Conservation (phyloP, 2,888 invertebrate genomes). For the Dicranocentrus wangi region DNA sequence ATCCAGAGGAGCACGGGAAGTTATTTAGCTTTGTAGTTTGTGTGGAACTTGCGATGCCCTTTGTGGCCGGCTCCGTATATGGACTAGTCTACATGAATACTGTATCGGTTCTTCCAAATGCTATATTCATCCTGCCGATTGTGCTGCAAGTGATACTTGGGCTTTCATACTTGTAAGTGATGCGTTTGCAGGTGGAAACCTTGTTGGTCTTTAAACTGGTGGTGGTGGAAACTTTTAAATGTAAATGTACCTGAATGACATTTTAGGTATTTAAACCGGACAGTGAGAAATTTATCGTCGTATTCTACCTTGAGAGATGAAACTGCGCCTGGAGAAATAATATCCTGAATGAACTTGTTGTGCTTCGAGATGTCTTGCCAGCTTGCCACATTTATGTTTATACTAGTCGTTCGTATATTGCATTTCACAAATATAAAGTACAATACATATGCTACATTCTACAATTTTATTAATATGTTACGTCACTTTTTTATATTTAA, state of each 20-base stretch:
- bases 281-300: conserved; percentile 26
- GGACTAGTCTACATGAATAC: conserved; percentile 80
- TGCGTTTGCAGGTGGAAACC: too few species aligned
- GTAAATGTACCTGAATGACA: too few species aligned
- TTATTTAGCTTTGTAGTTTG: conserved; percentile 75
- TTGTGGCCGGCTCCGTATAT: conserved; percentile 80
- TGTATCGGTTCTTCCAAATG: conserved; percentile 78
- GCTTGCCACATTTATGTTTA: too few species aligned
- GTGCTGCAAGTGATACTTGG: conserved; percentile 73
- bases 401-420: too few species aligned
- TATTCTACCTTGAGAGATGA: conserved; percentile 42
- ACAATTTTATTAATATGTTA: too few species aligned
- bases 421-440: too few species aligned
- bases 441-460: too few species aligned
- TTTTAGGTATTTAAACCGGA: conserved; percentile 40
- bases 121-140: conserved; percentile 79
- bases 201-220: too few species aligned
- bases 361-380: too few species aligned
- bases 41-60: conserved; percentile 80
- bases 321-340: neutral
- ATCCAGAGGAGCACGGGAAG: conserved; percentile 78
- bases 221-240: too few species aligned
- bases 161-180: conserved; percentile 16
- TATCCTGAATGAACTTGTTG: neutral
- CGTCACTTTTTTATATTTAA: too few species aligned